Percentiles rank a stretch among this genome's conserved stretches.
phyloP scores from a whole-genome alignment of 2,797 vertebrate species.

The Calcarius lapponicus region DNA sequence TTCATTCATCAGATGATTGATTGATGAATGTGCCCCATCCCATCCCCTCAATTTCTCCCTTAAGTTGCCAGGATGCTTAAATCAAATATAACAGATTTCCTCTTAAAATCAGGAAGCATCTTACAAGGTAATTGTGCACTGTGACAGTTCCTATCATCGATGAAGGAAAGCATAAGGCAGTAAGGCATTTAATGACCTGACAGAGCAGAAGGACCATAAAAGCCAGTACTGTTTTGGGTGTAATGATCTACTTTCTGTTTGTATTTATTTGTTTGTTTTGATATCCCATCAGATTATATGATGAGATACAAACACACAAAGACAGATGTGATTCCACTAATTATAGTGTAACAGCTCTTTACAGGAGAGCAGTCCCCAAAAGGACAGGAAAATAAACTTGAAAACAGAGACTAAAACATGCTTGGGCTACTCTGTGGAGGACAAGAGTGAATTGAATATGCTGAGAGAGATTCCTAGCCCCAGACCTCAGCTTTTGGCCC shows the following conservation, averaged over 20 bases:
- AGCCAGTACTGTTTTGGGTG: neutral
- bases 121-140: neutral
- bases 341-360: neutral
- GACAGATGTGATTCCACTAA: neutral
- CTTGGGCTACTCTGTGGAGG: neutral
- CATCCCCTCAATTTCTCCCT: neutral
- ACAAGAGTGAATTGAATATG: neutral
- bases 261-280: neutral
- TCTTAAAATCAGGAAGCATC: neutral
- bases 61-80: neutral
- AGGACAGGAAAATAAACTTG: neutral
- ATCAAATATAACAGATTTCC: neutral
- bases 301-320: neutral
- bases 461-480: neutral
- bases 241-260: neutral
- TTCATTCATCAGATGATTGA: neutral
- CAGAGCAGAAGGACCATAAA: neutral
- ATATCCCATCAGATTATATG: neutral
- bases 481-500: neutral
- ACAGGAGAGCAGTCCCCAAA: neutral
- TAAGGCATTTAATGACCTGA: neutral
- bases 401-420: neutral
- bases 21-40: neutral
- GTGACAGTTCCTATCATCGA: neutral
- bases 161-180: neutral